Percentiles rank a stretch among this genome's conserved stretches.
Evolutionary conservation across 2,888 invertebrate genomes (phyloP).

Genomic region (Polydrusus pterygomalis): DNA sequence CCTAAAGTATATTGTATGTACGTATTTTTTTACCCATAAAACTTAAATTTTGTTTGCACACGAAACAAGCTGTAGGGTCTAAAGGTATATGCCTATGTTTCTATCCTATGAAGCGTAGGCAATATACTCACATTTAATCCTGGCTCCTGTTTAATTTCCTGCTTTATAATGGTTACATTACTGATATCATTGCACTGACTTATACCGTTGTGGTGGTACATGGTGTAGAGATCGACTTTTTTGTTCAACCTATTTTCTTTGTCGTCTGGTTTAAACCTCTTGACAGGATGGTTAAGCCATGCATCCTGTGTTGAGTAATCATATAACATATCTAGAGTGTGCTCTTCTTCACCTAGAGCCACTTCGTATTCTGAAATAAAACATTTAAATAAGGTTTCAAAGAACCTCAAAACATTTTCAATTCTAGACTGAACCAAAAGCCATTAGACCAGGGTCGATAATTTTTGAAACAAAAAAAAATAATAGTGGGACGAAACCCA

Average conservation of each 20-base stretch:
- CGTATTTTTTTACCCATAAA: too few species aligned
- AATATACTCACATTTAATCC: conserved; percentile 65
- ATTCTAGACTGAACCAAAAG: too few species aligned
- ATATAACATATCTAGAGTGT: conserved; percentile 87
- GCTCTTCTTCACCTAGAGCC: conserved; percentile 86
- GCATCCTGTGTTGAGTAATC: conserved; percentile 90
- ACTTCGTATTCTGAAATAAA: conserved; percentile 79
- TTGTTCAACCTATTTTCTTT: conserved; percentile 71
- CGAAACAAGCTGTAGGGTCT: too few species aligned
- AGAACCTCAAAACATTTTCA: too few species aligned
- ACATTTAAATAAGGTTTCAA: too few species aligned
- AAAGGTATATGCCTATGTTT: too few species aligned
- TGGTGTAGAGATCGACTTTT: conserved; percentile 70
- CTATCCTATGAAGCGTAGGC: too few species aligned
- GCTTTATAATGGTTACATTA: conserved; percentile 63
- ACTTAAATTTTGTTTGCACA: too few species aligned
- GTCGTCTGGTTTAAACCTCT: conserved; percentile 84
- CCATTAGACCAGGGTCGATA: too few species aligned
- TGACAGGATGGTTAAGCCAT: conserved; percentile 94
- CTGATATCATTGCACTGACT: conserved; percentile 60
- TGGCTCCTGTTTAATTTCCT: conserved; percentile 79
- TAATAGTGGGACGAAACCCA: too few species aligned
- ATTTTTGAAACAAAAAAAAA: too few species aligned
- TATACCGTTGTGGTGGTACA: conserved; percentile 65
- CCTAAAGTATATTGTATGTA: too few species aligned